Evolutionary conservation across 2,113 vertebrate genomes (phyloP).

Genomic region (Saguinus midas): DNA sequence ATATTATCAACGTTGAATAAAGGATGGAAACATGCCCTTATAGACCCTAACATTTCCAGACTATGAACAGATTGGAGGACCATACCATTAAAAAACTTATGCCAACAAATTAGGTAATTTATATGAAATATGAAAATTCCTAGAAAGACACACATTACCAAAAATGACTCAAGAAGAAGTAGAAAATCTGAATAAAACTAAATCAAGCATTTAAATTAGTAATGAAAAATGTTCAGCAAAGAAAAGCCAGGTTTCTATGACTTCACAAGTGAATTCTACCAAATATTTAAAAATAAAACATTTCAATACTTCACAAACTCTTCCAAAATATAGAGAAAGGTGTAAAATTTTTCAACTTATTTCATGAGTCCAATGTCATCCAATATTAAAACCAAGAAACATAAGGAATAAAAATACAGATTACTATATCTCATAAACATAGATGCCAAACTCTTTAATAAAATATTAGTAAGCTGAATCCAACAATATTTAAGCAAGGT

Average conservation of each 20-base stretch:
- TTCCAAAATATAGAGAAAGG: not conserved
- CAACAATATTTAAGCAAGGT: not conserved
- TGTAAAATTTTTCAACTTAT: not conserved
- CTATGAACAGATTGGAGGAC: not conserved
- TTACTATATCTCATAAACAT: not conserved
- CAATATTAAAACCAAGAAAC: not conserved
- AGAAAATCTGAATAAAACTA: not conserved
- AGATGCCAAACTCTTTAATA: not conserved
- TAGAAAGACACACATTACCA: not conserved
- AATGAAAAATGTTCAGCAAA: not conserved
- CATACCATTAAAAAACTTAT: not conserved
- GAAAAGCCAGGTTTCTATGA: not conserved
- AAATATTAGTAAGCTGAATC: not conserved
- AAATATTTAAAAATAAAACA: slow-evolving; percentile 4
- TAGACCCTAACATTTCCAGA: not conserved
- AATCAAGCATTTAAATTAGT: not conserved
- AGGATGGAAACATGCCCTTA: not conserved
- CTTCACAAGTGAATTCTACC: not conserved
- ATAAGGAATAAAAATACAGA: not conserved
- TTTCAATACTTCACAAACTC: not conserved
- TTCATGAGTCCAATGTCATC: not conserved
- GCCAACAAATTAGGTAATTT: not conserved
- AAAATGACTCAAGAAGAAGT: slow-evolving; percentile 12
- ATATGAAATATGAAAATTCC: not conserved
- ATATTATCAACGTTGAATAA: not conserved